A percentile compares a stretch with the other conserved stretches of the same genome.
phyloP scores from a whole-genome alignment of 37 sponge, comb jelly and placozoan species.

The Aplysina aerophoba region DNA sequence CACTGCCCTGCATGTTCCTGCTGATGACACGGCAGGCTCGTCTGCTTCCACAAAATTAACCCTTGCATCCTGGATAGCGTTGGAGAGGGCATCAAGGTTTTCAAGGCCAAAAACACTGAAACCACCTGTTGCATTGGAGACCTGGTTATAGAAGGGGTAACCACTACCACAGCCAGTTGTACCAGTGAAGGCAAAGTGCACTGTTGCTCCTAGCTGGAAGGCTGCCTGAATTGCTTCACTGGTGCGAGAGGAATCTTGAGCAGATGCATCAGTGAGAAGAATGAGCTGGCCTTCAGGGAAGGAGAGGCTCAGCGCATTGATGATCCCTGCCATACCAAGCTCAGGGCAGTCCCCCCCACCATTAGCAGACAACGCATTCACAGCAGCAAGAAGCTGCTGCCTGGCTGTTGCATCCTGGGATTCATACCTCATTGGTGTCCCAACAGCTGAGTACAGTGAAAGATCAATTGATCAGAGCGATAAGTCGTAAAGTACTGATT shows the following conservation, averaged over 20 bases:
- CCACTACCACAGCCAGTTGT: conserved; percentile 10
- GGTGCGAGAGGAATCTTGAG: background rate
- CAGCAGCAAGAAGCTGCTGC: background rate
- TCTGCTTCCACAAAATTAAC: background rate
- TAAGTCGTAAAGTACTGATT: background rate
- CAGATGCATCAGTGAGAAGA: conserved; percentile 46
- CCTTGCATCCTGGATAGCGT: background rate
- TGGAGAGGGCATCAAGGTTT: conserved; percentile 2
- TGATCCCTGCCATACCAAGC: conserved; percentile 38
- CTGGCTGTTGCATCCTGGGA: background rate
- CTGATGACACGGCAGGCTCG: background rate
- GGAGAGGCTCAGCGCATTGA: conserved; percentile 31
- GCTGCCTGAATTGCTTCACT: conserved; percentile 15
- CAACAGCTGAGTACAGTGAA: conserved; percentile 16
- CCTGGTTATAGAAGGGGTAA: conserved; percentile 6
- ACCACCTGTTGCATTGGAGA: conserved; percentile 17
- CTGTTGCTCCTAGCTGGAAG: background rate
- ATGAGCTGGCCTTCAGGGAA: conserved; percentile 9
- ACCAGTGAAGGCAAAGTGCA: conserved; percentile 19
- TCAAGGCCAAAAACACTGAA: background rate
- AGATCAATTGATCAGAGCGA: too few relatives aligned
- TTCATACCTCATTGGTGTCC: conserved; percentile 16
- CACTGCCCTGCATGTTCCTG: background rate
- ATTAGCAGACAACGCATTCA: conserved; percentile 26
- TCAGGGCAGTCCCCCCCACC: conserved; percentile 49